A percentile compares a stretch with the other conserved stretches of the same genome.
Evolutionary conservation across 2,888 invertebrate genomes (phyloP).

Genomic region (Tolmerus cingulatus): DNA sequence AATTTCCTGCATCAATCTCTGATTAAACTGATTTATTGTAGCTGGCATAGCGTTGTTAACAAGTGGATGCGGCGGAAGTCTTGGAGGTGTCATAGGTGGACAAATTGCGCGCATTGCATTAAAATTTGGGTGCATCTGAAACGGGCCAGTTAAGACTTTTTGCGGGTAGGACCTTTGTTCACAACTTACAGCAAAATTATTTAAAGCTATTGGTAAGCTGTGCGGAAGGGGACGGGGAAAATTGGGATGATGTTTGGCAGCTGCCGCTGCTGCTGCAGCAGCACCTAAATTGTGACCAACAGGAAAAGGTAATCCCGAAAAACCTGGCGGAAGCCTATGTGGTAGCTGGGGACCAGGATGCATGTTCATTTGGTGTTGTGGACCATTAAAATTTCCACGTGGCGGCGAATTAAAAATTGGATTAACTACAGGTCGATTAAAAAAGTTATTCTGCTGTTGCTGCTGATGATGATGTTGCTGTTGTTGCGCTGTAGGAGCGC

Average conservation of each 20-base stretch:
- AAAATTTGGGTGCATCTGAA: constrained; percentile 61
- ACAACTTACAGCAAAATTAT: constrained; percentile 59
- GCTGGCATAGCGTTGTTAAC: constrained; percentile 51
- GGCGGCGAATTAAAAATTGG: constrained; percentile 54
- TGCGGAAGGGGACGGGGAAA: constrained; percentile 55
- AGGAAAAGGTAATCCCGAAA: constrained; percentile 53
- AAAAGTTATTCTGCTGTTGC: constrained; percentile 56
- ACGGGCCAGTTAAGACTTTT: neutral
- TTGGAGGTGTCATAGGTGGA: constrained; percentile 59
- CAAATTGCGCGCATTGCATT: constrained; percentile 62
- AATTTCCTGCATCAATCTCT: constrained; percentile 63
- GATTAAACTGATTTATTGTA: constrained; percentile 56
- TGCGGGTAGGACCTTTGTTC: neutral
- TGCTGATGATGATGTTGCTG: constrained; percentile 60
- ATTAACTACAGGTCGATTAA: constrained; percentile 48
- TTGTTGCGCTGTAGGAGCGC: neutral
- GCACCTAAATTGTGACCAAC: constrained; percentile 32
- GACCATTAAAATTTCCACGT: constrained; percentile 49
- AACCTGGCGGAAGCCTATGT: constrained; percentile 59
- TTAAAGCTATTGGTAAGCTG: constrained; percentile 61
- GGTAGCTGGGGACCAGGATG: constrained; percentile 54
- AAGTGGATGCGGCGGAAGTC: constrained; percentile 60
- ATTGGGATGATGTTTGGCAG: constrained; percentile 62
- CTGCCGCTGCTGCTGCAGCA: constrained; percentile 50
- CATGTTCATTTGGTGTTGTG: constrained; percentile 50